phyloP scores from a whole-genome alignment of 2,888 invertebrate species.

The Tiliacea aurago region DNA sequence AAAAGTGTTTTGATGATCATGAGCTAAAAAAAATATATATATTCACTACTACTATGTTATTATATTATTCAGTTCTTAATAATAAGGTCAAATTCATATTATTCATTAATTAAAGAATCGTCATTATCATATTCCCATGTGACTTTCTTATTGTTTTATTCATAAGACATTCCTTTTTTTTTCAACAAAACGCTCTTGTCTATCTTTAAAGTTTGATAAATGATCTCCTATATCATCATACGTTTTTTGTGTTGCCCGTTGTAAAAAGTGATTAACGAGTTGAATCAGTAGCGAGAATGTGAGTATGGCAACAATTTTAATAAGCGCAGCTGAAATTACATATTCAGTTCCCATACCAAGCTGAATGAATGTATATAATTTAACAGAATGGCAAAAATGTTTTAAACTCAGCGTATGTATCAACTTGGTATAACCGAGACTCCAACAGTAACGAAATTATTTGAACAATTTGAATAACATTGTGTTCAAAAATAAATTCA shows the following conservation, averaged over 20 bases:
- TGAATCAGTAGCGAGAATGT: slow-evolving; percentile 10
- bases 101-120: background rate
- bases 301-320: slow-evolving; percentile 42
- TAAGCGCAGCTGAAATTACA: slow-evolving; percentile 25
- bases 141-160: slow-evolving; percentile 2
- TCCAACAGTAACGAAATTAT: background rate
- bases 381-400: background rate
- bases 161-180: slow-evolving; percentile 25
- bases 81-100: background rate
- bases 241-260: slow-evolving; percentile 39
- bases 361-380: background rate
- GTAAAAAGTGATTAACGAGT: slow-evolving; percentile 57
- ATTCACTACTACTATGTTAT: too few species aligned
- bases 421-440: background rate
- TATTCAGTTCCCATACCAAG: slow-evolving; percentile 14
- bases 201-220: slow-evolving; percentile 54
- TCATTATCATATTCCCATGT: background rate
- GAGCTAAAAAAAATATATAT: too few species aligned
- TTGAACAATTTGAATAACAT: background rate
- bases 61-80: background rate
- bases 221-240: slow-evolving; percentile 33
- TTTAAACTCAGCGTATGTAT: background rate
- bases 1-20: too few species aligned
- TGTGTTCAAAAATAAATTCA: background rate
- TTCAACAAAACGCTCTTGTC: slow-evolving; percentile 30